Conservation (phyloP, 2,888 invertebrate species). For the Pyrocoelia pectoralis region DNA sequence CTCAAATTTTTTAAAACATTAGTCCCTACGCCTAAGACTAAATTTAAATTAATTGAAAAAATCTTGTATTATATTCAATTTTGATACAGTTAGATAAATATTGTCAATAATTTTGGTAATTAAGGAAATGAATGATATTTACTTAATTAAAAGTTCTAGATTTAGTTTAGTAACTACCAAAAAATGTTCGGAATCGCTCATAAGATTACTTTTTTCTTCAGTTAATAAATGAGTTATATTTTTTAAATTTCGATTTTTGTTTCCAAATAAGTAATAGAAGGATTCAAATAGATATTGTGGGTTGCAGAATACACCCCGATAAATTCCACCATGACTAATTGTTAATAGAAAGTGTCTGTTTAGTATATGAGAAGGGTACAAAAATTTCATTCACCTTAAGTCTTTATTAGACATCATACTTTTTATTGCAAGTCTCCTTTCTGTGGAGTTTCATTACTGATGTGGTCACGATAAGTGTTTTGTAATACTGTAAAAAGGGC, state of each 20-base stretch:
- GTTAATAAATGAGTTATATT: slow-evolving; percentile 35
- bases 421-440: no score
- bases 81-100: slow-evolving; percentile 24
- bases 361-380: no score
- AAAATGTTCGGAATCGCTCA: no score
- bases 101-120: slow-evolving; percentile 13
- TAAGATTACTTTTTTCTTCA: slow-evolving; percentile 18
- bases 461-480: slow-evolving; percentile 52
- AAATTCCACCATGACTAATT: no score
- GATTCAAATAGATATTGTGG: no score
- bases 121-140: not conserved
- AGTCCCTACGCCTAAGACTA: not conserved
- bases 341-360: no score
- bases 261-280: no score
- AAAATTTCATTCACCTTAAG: no score
- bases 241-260: slow-evolving; percentile 13
- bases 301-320: no score
- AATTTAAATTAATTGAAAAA: not conserved
- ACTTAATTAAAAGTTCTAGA: slow-evolving; percentile 7
- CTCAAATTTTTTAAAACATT: not conserved
- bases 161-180: slow-evolving; percentile 16
- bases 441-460: no score
- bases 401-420: no score
- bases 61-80: slow-evolving; percentile 14
- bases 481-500: slow-evolving; percentile 70